These are phyloP conservation scores for Dryobates pubescens DNA, from an alignment of 2,797 vertebrate genomes.

Conservation along the genomic window DNA sequence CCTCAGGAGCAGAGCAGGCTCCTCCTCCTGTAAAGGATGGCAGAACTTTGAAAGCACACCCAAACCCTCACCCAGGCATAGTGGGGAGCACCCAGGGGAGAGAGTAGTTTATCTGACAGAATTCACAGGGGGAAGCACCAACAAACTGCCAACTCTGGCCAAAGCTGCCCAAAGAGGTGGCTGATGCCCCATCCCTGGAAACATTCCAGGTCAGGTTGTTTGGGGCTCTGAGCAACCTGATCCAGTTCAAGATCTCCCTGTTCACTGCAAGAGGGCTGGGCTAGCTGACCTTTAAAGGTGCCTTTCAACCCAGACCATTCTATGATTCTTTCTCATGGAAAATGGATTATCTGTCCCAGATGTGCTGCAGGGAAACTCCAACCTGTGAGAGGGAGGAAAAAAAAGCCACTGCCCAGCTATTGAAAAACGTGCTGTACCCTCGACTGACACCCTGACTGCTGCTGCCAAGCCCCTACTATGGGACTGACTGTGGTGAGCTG, in stretches of 20 bases:
- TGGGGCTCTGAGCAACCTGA: background rate
- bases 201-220: background rate
- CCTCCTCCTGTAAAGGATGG: background rate
- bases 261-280: background rate
- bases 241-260: background rate
- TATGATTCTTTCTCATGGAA: background rate
- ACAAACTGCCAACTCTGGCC: background rate
- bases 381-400: background rate
- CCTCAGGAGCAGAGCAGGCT: background rate
- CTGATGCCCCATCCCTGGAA: background rate
- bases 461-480: background rate
- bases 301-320: background rate
- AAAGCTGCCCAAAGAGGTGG: background rate
- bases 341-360: background rate
- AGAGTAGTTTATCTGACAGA: background rate
- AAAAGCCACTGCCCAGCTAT: background rate
- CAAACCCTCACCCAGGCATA: accelerated
- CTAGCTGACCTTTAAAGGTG: background rate
- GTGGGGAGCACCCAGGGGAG: background rate
- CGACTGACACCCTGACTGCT: background rate
- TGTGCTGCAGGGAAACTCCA: background rate
- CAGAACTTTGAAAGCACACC: background rate
- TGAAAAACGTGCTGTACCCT: background rate
- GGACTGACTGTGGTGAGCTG: background rate
- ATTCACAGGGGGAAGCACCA: background rate